A percentile compares a stretch with the other conserved stretches of the same genome.
These are phyloP conservation scores for Phymorhynchus buccinoides DNA, from an alignment of 1,140 invertebrate genomes.

Conservation along the genomic window DNA sequence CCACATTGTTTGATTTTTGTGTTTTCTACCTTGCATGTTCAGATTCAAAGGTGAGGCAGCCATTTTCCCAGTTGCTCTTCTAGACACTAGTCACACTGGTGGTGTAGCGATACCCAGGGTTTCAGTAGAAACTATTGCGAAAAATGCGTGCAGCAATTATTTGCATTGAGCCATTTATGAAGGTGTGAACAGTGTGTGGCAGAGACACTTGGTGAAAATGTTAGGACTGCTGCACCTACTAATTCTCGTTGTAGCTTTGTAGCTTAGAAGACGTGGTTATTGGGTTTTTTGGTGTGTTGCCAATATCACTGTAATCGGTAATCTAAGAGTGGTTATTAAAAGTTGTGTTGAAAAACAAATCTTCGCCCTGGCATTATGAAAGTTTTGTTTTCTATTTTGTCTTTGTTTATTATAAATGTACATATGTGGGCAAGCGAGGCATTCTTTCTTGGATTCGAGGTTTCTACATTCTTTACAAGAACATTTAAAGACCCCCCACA, in stretches of 20 bases:
- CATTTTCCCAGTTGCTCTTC: constrained; percentile 58
- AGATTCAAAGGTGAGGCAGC: constrained; percentile 58
- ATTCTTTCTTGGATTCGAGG: too few species aligned
- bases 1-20: constrained; percentile 40
- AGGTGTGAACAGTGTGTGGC: constrained; percentile 46
- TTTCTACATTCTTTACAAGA: too few species aligned
- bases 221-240: constrained; percentile 61
- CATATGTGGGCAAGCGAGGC: too few species aligned
- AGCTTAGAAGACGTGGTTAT: constrained; percentile 16
- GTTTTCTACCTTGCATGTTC: constrained; percentile 43
- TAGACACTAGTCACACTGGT: constrained; percentile 45
- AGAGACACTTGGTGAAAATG: constrained; percentile 57
- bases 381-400: neutral
- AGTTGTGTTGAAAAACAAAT: constrained; percentile 4
- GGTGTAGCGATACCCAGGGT: neutral
- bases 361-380: neutral
- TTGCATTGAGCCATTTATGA: neutral
- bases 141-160: neutral
- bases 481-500: too few species aligned
- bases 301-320: constrained; percentile 5
- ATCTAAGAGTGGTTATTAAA: constrained; percentile 38
- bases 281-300: neutral
- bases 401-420: too few species aligned
- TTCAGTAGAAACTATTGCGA: neutral
- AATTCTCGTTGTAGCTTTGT: constrained; percentile 24